These are phyloP conservation scores for Leucopternis melanops DNA, from an alignment of 2,113 vertebrate species.

Conservation along the genomic window DNA sequence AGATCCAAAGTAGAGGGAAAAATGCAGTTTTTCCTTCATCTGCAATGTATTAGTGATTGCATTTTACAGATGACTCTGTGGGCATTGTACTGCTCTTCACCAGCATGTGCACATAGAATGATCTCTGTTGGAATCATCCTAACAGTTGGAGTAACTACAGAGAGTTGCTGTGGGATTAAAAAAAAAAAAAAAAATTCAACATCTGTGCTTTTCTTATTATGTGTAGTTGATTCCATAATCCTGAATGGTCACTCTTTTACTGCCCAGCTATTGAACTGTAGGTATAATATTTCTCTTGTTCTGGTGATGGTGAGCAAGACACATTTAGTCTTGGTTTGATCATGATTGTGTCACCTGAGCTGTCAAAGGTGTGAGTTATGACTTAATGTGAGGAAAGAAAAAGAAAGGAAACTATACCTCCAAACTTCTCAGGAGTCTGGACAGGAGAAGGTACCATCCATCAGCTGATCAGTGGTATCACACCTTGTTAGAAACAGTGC, in stretches of 20 bases:
- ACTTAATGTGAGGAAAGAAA: background rate
- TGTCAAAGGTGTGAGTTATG: background rate
- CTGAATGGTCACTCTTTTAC: background rate
- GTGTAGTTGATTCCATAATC: background rate
- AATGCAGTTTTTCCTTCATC: background rate
- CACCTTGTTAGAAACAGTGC: background rate
- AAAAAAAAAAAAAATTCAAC: background rate
- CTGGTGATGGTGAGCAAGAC: background rate
- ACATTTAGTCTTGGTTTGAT: background rate
- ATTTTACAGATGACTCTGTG: background rate
- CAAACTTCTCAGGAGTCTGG: background rate
- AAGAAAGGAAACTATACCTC: background rate
- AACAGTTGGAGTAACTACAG: background rate
- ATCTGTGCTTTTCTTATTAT: background rate
- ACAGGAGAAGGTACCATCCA: background rate
- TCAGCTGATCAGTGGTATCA: background rate
- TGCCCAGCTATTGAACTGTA: background rate
- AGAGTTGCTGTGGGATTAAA: background rate
- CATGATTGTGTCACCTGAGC: rapidly evolving
- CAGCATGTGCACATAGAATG: background rate
- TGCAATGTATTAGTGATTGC: background rate
- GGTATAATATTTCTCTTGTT: background rate
- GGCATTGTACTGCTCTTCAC: background rate
- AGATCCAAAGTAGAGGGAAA: background rate
- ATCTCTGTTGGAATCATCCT: background rate